Conservation (phyloP, 2,797 vertebrate species). For the Thunnus albacares region DNA sequence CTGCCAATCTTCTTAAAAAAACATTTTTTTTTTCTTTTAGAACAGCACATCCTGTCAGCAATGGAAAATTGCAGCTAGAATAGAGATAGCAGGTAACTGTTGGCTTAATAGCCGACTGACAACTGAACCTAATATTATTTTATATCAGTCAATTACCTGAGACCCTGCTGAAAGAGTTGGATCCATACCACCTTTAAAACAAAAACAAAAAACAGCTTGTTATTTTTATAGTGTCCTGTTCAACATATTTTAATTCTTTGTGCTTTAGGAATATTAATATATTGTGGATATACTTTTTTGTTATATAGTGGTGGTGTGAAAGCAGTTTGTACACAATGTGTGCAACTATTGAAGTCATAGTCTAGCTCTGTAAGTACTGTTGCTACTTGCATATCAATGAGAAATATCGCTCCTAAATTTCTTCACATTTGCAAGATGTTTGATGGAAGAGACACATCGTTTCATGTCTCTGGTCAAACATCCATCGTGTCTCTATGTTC, state of each 20-base stretch:
- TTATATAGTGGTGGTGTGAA: background rate
- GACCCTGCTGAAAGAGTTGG: too few species aligned
- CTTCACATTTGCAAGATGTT: conserved; percentile 12
- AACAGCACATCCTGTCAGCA: background rate
- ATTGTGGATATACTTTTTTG: too few species aligned
- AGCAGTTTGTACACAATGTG: background rate
- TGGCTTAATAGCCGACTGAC: background rate
- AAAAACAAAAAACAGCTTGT: too few species aligned
- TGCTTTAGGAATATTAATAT: too few species aligned
- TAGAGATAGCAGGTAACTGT: conserved; percentile 27
- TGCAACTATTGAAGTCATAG: background rate
- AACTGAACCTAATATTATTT: background rate
- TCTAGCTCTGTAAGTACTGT: background rate
- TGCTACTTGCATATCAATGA: conserved; percentile 5
- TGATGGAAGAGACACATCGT: conserved; percentile 6
- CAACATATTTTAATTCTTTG: too few species aligned
- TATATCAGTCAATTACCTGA: background rate
- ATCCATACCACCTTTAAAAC: background rate
- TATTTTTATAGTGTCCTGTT: too few species aligned
- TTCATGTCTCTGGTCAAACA: conserved; percentile 36
- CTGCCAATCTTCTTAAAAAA: background rate
- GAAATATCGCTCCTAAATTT: conserved; percentile 1
- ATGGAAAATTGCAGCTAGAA: conserved; percentile 9
- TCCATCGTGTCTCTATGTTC: conserved; percentile 21
- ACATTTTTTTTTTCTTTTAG: background rate